These are phyloP conservation scores for Achatina immaculata DNA, from an alignment of 1,140 invertebrate genomes.

Conservation along the genomic window DNA sequence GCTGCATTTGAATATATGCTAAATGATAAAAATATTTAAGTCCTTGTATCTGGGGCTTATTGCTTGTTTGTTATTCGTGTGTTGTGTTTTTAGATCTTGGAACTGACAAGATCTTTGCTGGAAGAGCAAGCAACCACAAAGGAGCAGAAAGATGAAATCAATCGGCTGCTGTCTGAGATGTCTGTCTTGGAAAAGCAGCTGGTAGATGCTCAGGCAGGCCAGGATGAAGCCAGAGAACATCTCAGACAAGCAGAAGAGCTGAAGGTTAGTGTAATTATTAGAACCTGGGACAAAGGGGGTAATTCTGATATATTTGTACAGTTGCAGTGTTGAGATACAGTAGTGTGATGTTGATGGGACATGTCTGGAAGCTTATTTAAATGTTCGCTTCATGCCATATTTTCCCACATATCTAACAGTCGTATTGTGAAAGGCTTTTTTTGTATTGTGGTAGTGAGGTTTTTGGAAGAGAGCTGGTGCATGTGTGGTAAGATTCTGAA, in stretches of 20 bases:
- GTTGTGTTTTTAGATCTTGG: conserved; percentile 38
- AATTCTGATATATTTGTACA: no score
- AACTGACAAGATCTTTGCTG: conserved; percentile 30
- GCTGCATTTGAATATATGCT: background rate
- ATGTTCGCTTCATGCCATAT: no score
- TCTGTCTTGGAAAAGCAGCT: conserved; percentile 15
- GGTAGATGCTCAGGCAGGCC: background rate
- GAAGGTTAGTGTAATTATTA: conserved; percentile 9
- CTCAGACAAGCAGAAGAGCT: conserved; percentile 7
- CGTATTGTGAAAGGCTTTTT: no score
- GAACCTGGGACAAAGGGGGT: no score
- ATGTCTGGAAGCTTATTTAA: no score
- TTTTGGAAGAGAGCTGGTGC: no score
- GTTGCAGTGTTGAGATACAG: no score
- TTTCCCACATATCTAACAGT: no score
- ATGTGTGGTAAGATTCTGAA: no score
- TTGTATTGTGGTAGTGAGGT: no score
- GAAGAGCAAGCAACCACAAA: conserved; percentile 39
- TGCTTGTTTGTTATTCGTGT: background rate
- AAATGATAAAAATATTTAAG: background rate
- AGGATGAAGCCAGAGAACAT: conserved; percentile 12
- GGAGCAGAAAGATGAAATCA: conserved; percentile 49
- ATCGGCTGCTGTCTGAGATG: conserved; percentile 21
- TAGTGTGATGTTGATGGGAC: no score
- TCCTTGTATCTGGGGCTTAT: background rate